phyloP scores from a whole-genome alignment of 2,113 vertebrate genomes.

The Pardalotus punctatus region DNA sequence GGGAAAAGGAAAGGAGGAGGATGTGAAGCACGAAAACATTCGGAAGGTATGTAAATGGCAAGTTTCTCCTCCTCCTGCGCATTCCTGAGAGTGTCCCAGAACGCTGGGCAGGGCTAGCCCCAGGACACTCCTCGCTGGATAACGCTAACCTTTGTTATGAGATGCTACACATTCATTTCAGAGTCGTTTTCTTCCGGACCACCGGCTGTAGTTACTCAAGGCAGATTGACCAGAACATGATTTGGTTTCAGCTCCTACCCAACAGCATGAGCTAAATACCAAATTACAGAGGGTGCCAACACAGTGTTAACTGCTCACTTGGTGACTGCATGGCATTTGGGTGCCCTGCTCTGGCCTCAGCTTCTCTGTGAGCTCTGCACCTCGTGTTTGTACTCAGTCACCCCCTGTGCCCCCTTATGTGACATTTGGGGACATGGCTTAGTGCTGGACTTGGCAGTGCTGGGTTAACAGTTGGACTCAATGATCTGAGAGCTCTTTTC shows the following conservation, averaged over 20 bases:
- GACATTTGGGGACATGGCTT: background rate
- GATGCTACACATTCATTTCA: conserved; percentile 51
- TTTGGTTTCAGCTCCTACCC: conserved; percentile 24
- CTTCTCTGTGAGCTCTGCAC: background rate
- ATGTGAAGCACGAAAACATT: background rate
- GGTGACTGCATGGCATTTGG: background rate
- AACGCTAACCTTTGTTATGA: conserved; percentile 45
- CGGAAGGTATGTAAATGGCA: background rate
- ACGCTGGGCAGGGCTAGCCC: background rate
- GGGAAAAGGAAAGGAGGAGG: background rate
- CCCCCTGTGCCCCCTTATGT: background rate
- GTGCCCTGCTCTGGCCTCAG: background rate
- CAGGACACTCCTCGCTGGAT: background rate
- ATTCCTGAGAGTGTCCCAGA: conserved; percentile 53
- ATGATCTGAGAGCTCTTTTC: background rate
- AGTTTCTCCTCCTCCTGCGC: conserved; percentile 20
- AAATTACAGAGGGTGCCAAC: conserved; percentile 8
- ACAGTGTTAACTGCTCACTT: background rate
- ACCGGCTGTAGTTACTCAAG: conserved; percentile 60
- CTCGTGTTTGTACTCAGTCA: background rate
- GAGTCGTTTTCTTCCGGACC: conserved; percentile 58
- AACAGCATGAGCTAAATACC: conserved; percentile 27
- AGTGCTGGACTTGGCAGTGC: background rate
- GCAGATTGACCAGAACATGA: conserved; percentile 56
- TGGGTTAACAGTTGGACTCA: background rate